These are phyloP conservation scores for Oreochromis grahami DNA, from an alignment of 2,797 vertebrate species.

Conservation along the genomic window DNA sequence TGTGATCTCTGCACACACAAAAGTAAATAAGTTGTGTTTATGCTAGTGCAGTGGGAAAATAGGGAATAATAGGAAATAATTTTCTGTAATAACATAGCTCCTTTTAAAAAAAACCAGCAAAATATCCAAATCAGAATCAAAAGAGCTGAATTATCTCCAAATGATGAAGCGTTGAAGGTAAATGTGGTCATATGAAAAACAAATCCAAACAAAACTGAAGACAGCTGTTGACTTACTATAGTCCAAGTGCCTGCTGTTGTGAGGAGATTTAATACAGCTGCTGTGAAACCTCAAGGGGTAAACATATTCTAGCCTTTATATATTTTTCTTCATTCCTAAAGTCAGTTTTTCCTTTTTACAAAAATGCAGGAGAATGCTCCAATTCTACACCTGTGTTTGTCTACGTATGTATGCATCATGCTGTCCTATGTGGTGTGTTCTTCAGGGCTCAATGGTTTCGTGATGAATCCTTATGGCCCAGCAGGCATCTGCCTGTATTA, in stretches of 20 bases:
- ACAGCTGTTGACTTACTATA: not conserved
- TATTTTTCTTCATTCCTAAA: not conserved
- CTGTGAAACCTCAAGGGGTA: not conserved
- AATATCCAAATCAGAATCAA: not conserved
- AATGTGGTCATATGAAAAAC: not conserved
- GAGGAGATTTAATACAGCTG: not conserved
- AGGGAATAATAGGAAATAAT: not conserved
- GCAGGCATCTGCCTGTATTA: slow-evolving; percentile 71
- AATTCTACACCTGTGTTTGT: not conserved
- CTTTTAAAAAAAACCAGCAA: not conserved
- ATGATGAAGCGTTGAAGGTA: not conserved
- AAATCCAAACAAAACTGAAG: not conserved
- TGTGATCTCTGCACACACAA: not conserved
- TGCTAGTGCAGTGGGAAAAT: not conserved
- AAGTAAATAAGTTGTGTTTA: not conserved
- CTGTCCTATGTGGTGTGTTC: slow-evolving; percentile 50
- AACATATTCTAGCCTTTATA: not conserved
- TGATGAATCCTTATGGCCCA: slow-evolving; percentile 69
- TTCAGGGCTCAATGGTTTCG: slow-evolving; percentile 70
- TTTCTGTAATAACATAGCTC: not conserved
- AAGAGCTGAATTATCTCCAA: not conserved
- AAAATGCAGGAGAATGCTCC: not conserved
- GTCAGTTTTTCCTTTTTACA: not conserved
- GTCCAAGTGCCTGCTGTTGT: not conserved
- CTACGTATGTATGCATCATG: not conserved